Base-by-base conservation (phyloP, 30 jellyfish, hydroid and myxozoan genomes). In the Aurelia sp. region DNA sequence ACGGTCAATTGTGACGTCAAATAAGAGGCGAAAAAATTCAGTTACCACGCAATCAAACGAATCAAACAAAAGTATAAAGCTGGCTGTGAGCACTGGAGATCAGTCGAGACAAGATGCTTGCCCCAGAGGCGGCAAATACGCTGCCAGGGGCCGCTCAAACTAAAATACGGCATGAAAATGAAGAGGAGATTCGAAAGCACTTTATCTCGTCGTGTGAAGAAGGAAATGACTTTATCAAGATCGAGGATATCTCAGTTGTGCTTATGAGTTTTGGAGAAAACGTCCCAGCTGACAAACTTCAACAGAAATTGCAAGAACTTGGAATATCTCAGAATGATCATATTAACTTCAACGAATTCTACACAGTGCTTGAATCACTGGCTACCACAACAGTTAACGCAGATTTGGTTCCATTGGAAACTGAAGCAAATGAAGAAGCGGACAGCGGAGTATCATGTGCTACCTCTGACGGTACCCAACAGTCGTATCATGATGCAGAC, bases 391-490 rank as follows among this genome's bases (percentile, higher is more conserved):
- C n/a, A 22, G 20, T 21, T n/a, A 18, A 44, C 78, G 12, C 70
- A 11, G 82, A 81, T 1, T 31, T 68, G 50, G 84, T 52, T 3
- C 78, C 83, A 21, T 17, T 58, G 5, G 57, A 74, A 23, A 57
- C 53, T 23, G 71, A 81, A 62, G 55, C 69, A 53, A 57, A 44
- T 40, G 20, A 50, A 71, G 77, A 81, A 63, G 41, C 3, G 67
- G 59, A 64, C 8, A 83, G 91, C 16, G 70, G 83, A 47, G 52
- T 37, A 6, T 81, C 83, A 11, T 64, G 67, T 70, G 82, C 35
- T 13, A 73, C 97, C 13, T 91, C 96, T 6, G 70, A 63, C 1
- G 97, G 96, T 18, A 82, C 97, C 7, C 73, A 44, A 44, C 13
- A 44, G 9, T 44, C 3, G 55, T 7, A 44, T 44, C 1, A 5